These are phyloP conservation scores for Drosophila meridionalis DNA, from an alignment of 2,888 invertebrate genomes.

Conservation along the genomic window DNA sequence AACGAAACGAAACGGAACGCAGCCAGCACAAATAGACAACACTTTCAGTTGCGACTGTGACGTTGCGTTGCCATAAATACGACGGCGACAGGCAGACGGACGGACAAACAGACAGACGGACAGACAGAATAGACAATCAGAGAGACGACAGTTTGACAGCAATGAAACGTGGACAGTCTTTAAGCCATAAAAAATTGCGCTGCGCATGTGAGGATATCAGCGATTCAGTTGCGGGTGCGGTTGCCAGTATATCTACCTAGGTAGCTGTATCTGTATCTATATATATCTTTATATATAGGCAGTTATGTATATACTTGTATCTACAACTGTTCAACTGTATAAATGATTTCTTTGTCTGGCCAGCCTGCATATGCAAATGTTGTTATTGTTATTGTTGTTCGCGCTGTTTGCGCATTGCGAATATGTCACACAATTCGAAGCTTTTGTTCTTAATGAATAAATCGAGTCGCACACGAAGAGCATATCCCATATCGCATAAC, in stretches of 20 bases:
- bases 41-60: conserved; percentile 51
- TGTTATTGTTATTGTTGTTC: conserved; percentile 11
- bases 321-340: conserved; percentile 23
- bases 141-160: conserved; percentile 35
- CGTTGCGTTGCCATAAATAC: conserved; percentile 54
- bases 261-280: neutral
- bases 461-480: conserved; percentile 6
- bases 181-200: conserved; percentile 46
- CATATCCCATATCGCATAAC: conserved; percentile 15
- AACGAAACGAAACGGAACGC: conserved; percentile 12
- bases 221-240: conserved; percentile 26
- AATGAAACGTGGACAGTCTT: conserved; percentile 40
- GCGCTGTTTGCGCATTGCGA: conserved; percentile 4
- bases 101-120: neutral
- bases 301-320: conserved; percentile 1
- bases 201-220: conserved; percentile 34
- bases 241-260: conserved; percentile 3
- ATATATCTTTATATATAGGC: neutral
- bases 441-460: conserved; percentile 28
- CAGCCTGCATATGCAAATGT: conserved; percentile 31
- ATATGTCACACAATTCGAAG: conserved; percentile 27
- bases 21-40: conserved; percentile 33
- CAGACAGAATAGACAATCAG: neutral
- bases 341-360: conserved; percentile 37
- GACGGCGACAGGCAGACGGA: conserved; percentile 21